Evolutionary conservation across 2,888 invertebrate genomes (phyloP).

Genomic region (Lysandra bellargus): DNA sequence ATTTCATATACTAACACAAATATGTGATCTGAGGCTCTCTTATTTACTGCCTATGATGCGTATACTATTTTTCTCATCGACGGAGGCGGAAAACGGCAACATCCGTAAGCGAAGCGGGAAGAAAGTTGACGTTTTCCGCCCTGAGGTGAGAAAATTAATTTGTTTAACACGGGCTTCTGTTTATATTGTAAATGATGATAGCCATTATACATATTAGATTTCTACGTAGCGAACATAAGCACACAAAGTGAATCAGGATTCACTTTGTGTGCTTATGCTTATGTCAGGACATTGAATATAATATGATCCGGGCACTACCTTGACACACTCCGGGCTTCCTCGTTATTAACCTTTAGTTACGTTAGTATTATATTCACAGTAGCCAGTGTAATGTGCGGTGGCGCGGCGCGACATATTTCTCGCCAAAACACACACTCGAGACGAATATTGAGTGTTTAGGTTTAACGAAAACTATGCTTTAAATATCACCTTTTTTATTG

Average conservation of each 20-base stretch:
- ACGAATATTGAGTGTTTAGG: background rate
- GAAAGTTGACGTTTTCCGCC: no score
- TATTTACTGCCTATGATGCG: no score
- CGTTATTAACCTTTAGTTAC: slow-evolving; percentile 11
- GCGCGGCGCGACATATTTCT: background rate
- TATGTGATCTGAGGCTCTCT: no score
- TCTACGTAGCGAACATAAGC: background rate
- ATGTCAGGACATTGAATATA: slow-evolving; percentile 21
- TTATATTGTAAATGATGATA: background rate
- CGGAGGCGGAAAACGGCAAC: no score
- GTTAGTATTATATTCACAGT: background rate
- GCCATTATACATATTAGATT: background rate
- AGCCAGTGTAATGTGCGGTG: background rate
- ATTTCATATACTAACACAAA: no score
- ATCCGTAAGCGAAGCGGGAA: no score
- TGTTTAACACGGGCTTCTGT: background rate
- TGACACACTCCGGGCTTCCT: slow-evolving; percentile 1
- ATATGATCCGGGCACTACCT: slow-evolving; percentile 13
- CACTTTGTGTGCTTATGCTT: no score
- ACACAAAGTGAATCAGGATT: background rate
- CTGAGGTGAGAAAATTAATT: background rate
- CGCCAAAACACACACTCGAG: background rate
- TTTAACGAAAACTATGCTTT: background rate
- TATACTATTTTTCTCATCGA: no score
- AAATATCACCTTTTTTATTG: background rate